Evolutionary conservation across 2,888 invertebrate genomes (phyloP), one percentile per base, ranked within the genome.

Genomic region (Dioctria linearis): DNA sequence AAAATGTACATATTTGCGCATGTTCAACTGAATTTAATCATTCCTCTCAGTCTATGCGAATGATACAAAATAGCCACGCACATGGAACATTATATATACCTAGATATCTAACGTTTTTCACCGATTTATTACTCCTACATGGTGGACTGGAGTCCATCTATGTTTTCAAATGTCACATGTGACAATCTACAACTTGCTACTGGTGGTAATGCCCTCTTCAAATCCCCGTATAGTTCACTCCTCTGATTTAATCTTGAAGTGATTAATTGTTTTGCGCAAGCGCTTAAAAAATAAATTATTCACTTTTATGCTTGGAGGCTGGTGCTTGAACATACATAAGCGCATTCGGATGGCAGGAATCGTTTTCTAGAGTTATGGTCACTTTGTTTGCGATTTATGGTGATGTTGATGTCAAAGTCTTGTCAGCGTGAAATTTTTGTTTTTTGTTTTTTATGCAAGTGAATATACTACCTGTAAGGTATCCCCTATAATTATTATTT

Each of bases 181-280:
- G 63, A 63, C 76, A 76, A 39, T 37, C 9, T 43, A 63, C 63
- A 76, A 76, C 63, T n/a, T 76, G 76, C 76, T 76, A 76, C 76
- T 63, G 54, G 37, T 63, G 63, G 63, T 37, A 39, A 63, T 63
- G 63, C 37, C 40, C 63, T 63, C 25, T 25, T 25, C 63, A 63
- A 63, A 39, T 39, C 5, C 63, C 4, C 42, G 49, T 25, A 63
- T 9, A 9, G 25, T n/a, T 8, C 25, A 9, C 51, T 8, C 13
- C n/a, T 5, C 43, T 51, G 57, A 75, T 59, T 42, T 43, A 42
- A 59, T 59, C 59, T 59, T n/a, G 3, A 6, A n/a, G 42, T 75
- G 59, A 75, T 75, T 75, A 59, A 59, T 75, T 59, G 57, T 54
- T 43, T 8, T 40, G 42, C 43, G 59, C 13, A 59, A 42, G 42